Percentiles rank a stretch among this genome's conserved stretches.
Conservation (phyloP, 2,113 vertebrate genomes). For the Phyllostomus discolor region DNA sequence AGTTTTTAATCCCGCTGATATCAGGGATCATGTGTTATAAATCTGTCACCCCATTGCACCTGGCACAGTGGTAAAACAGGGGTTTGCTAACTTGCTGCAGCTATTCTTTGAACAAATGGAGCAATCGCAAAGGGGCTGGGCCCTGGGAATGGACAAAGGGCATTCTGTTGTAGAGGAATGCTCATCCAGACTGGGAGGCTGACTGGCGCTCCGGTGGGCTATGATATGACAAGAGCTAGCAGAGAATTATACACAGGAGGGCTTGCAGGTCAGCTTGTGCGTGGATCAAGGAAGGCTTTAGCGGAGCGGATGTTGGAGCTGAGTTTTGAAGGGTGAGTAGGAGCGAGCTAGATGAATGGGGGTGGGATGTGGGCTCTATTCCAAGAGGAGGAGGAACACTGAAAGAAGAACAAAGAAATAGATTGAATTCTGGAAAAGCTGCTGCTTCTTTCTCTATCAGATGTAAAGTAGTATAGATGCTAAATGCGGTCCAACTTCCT, state of each 20-base stretch:
- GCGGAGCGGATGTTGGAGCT: not conserved
- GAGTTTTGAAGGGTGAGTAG: not conserved
- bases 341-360: not conserved
- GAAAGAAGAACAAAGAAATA: not conserved
- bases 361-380: not conserved
- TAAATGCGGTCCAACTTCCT: not conserved
- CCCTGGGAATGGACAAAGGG: not conserved
- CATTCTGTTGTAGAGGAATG: not conserved
- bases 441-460: not conserved
- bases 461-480: not conserved
- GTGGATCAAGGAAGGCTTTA: not conserved
- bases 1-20: not conserved
- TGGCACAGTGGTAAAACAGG: not conserved
- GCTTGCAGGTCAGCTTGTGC: not conserved
- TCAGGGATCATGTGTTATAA: not conserved
- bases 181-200: not conserved
- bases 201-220: not conserved
- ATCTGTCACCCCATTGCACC: not conserved
- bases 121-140: not conserved
- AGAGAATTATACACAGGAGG: not conserved
- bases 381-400: not conserved
- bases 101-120: not conserved
- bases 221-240: not conserved
- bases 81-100: not conserved
- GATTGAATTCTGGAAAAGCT: not conserved